phyloP scores from a whole-genome alignment of 2,797 vertebrate genomes.

The Glyptemys insculpta region DNA sequence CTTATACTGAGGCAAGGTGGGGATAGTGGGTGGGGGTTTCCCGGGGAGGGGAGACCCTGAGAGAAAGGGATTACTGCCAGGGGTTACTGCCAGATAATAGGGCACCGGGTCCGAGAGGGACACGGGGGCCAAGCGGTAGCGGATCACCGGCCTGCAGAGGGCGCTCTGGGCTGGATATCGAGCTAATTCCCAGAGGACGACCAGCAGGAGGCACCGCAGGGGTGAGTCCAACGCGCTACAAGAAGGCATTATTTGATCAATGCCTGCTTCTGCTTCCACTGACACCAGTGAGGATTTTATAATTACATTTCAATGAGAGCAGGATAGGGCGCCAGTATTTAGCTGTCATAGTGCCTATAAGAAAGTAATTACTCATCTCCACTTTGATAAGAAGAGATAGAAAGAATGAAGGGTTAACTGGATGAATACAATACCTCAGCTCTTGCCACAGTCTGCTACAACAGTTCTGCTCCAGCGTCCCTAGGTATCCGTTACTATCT shows the following conservation, averaged over 20 bases:
- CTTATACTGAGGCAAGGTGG: too few relatives aligned
- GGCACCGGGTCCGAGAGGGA: too few relatives aligned
- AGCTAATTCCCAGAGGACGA: too few relatives aligned
- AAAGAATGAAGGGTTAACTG: neutral
- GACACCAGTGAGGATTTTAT: neutral
- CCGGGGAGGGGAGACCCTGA: too few relatives aligned
- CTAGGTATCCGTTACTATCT: neutral
- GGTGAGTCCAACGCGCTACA: too few relatives aligned
- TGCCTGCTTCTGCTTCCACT: neutral
- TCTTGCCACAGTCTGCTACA: neutral
- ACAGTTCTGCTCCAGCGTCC: neutral
- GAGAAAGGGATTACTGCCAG: too few relatives aligned
- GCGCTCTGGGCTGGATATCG: too few relatives aligned
- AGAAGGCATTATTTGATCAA: constrained; percentile 9
- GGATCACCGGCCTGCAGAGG: too few relatives aligned
- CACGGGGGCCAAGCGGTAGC: too few relatives aligned
- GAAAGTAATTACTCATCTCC: neutral
- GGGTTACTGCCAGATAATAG: too few relatives aligned
- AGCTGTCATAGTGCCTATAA: neutral
- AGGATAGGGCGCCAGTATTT: neutral
- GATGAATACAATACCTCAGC: neutral
- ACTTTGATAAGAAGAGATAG: neutral
- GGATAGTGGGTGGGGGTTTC: too few relatives aligned
- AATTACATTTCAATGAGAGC: neutral
- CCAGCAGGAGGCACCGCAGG: too few relatives aligned